These are phyloP conservation scores for Coreoperca whiteheadi DNA, from an alignment of 2,113 vertebrate species.

Conservation along the genomic window DNA sequence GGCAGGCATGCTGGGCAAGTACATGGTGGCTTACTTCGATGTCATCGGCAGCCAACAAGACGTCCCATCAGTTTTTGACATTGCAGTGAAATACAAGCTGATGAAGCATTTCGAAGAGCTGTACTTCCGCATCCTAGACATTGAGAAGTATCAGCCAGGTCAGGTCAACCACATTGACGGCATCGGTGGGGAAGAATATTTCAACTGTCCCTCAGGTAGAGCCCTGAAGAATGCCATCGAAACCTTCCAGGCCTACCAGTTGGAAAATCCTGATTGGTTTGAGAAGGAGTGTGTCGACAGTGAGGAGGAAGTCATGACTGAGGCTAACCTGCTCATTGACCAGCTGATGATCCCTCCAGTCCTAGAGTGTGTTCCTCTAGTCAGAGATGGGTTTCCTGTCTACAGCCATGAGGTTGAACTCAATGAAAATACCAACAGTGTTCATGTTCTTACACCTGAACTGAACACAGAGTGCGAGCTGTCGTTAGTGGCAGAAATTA, in stretches of 20 bases:
- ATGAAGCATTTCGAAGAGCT: constrained; percentile 95
- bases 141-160: constrained; percentile 92
- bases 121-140: constrained; percentile 92
- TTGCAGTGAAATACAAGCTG: constrained; percentile 88
- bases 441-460: constrained; percentile 71
- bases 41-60: constrained; percentile 86
- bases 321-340: constrained; percentile 17
- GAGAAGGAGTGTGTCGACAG: constrained; percentile 82
- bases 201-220: constrained; percentile 84
- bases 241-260: constrained; percentile 87
- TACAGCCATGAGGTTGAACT: constrained; percentile 50
- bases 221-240: constrained; percentile 86
- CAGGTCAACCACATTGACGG: constrained; percentile 86
- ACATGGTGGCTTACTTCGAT: constrained; percentile 94
- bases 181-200: constrained; percentile 86
- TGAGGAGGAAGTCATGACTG: constrained; percentile 73
- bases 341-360: constrained; percentile 39
- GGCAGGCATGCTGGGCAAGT: constrained; percentile 89
- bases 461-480: constrained; percentile 20
- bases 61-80: constrained; percentile 90
- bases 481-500: constrained; percentile 41
- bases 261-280: constrained; percentile 90
- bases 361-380: constrained; percentile 72
- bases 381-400: constrained; percentile 71
- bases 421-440: not conserved